These are phyloP conservation scores for Miniopterus natalensis DNA, from an alignment of 2,113 vertebrate genomes.

Conservation along the genomic window DNA sequence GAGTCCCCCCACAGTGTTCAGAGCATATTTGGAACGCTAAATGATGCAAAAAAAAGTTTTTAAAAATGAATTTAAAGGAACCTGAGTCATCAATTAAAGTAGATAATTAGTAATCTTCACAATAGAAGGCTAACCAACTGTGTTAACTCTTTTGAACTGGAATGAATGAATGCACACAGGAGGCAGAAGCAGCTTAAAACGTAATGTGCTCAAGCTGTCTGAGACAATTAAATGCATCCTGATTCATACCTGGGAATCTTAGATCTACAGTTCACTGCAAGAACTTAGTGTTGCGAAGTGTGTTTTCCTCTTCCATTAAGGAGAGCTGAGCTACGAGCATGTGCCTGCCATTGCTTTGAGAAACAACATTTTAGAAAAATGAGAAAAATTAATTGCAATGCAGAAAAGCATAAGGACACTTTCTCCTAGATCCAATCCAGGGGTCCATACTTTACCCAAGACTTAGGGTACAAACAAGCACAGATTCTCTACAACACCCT, in stretches of 20 bases:
- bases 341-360: not conserved
- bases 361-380: constrained; percentile 3
- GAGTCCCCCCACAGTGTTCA: not conserved
- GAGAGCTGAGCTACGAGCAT: not conserved
- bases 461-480: not conserved
- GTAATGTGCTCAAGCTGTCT: not conserved
- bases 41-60: not conserved
- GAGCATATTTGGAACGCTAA: not conserved
- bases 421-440: not conserved
- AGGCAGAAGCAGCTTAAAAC: not conserved
- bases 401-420: not conserved
- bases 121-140: not conserved
- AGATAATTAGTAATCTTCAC: not conserved
- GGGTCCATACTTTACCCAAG: not conserved
- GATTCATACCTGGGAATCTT: not conserved
- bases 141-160: not conserved
- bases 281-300: not conserved
- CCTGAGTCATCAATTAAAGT: not conserved
- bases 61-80: not conserved
- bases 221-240: not conserved
- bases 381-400: not conserved
- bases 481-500: not conserved
- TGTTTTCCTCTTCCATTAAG: not conserved
- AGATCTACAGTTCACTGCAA: not conserved
- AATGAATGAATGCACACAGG: not conserved